Percentiles rank a stretch among this genome's conserved stretches.
Conservation (phyloP, 2,888 invertebrate genomes). For the Napeogenes inachia region DNA sequence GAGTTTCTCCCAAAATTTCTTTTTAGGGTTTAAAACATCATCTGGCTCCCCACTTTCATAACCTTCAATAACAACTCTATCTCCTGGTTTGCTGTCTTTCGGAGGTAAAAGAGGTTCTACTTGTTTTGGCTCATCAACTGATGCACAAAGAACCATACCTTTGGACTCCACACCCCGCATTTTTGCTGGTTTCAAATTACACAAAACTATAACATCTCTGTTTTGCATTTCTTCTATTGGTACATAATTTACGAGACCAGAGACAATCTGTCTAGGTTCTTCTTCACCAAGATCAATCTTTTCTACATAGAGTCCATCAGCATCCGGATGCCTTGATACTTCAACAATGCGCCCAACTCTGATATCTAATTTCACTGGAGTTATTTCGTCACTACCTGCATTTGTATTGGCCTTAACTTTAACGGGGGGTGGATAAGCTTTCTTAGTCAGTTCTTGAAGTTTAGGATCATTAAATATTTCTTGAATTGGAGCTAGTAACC, state of each 20-base stretch:
- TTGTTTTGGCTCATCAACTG: slow-evolving; percentile 84
- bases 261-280: slow-evolving; percentile 83
- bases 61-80: slow-evolving; percentile 89
- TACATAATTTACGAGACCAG: slow-evolving; percentile 95
- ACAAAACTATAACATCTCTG: slow-evolving; percentile 93
- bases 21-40: slow-evolving; percentile 94
- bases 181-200: slow-evolving; percentile 97
- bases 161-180: slow-evolving; percentile 94
- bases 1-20: slow-evolving; percentile 97
- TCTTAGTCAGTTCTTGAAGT: slow-evolving; percentile 85
- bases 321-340: slow-evolving; percentile 92
- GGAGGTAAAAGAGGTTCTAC: slow-evolving; percentile 93
- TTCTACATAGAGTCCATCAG: slow-evolving; percentile 93
- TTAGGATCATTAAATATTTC: slow-evolving; percentile 88
- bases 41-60: slow-evolving; percentile 88
- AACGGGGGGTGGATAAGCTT: slow-evolving; percentile 89
- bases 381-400: slow-evolving; percentile 73
- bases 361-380: slow-evolving; percentile 89
- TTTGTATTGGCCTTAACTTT: slow-evolving; percentile 75
- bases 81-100: slow-evolving; percentile 85
- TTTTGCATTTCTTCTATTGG: slow-evolving; percentile 93
- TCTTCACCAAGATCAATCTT: slow-evolving; percentile 93
- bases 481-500: slow-evolving; percentile 91
- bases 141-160: slow-evolving; percentile 96
- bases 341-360: slow-evolving; percentile 91